These are phyloP conservation scores for Dryobota labecula DNA, from an alignment of 2,888 invertebrate species.

Conservation along the genomic window DNA sequence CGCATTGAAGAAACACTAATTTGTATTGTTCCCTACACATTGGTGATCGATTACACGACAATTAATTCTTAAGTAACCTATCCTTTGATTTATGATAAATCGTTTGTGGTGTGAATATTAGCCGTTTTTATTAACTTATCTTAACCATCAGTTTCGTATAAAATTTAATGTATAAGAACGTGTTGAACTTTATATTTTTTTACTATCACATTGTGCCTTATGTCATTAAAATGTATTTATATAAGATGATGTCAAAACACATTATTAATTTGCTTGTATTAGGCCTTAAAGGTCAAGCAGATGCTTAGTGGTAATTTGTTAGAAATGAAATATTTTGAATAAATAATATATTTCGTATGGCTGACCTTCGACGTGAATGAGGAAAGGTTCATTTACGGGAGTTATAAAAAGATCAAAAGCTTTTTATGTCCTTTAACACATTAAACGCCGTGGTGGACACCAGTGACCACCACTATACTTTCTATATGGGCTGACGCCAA, in stretches of 20 bases:
- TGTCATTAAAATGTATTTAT: conserved; percentile 43
- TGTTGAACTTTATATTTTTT: conserved; percentile 43
- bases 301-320: conserved; percentile 49
- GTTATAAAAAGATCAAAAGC: neutral
- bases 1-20: conserved; percentile 62
- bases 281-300: conserved; percentile 56
- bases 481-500: too few relatives aligned
- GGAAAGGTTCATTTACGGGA: conserved; percentile 22
- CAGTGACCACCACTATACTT: too few relatives aligned
- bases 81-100: conserved; percentile 55
- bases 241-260: conserved; percentile 36
- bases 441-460: too few relatives aligned
- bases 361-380: conserved; percentile 12
- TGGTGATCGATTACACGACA: conserved; percentile 69
- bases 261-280: conserved; percentile 38
- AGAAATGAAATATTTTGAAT: conserved; percentile 39
- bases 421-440: neutral
- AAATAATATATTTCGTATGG: conserved; percentile 31
- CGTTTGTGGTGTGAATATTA: conserved; percentile 41
- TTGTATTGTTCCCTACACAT: conserved; percentile 70
- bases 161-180: conserved; percentile 36
- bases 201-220: conserved; percentile 17
- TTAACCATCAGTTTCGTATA: conserved; percentile 17
- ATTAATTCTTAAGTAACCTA: conserved; percentile 62
- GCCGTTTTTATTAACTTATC: conserved; percentile 19